Evolutionary conservation across 2,888 invertebrate species (phyloP), one percentile per base, ranked within the genome.

Genomic region (Philhelius pedissequus): DNA sequence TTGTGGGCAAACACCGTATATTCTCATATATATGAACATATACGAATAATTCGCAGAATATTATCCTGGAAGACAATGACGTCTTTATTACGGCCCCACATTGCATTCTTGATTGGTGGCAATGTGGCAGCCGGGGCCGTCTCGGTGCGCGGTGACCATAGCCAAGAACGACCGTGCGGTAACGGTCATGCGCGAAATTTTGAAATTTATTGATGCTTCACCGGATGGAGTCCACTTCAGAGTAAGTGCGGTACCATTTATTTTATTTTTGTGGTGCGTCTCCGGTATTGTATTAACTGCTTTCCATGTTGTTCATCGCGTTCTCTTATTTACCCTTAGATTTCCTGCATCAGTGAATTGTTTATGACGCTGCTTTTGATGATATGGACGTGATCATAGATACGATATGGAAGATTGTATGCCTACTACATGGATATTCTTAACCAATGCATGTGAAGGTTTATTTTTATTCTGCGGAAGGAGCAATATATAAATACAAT

Each of bases 1-100:
- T 77, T 80, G 75, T 64, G 62, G 52, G 35, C 27, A 60, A 38
- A 74, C 25, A 68, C 30, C 48, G 48, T 30, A 50, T 35, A 73
- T 22, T 54, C 64, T 50, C 48, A 40, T 20, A 32, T 48, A 35
- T 68, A 54, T 62, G 60, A 30, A 70, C 4, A 43, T 79, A 75
- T 48, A 69, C 74, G 52, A 78, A 83, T 74, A 70, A 83, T 83
- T 83, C 83, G 69, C 73, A 56, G 83, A 83, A 83, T 83, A 83
- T 83, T 75, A 83, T 83, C 79, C 83, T 83, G 64, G 62, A 79
- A 83, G 83, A 83, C 83, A 83, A 83, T 83, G 79, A 83, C 58
- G 83, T 50, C 83, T 83, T 79, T 83, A 83, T 83, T 79, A 79
- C 13, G 79, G 79, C 83, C 83, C 69, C 74, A 79, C 79, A 83